Base-by-base conservation (phyloP, 2,113 vertebrate species). In the Opisthocomus hoazin region DNA sequence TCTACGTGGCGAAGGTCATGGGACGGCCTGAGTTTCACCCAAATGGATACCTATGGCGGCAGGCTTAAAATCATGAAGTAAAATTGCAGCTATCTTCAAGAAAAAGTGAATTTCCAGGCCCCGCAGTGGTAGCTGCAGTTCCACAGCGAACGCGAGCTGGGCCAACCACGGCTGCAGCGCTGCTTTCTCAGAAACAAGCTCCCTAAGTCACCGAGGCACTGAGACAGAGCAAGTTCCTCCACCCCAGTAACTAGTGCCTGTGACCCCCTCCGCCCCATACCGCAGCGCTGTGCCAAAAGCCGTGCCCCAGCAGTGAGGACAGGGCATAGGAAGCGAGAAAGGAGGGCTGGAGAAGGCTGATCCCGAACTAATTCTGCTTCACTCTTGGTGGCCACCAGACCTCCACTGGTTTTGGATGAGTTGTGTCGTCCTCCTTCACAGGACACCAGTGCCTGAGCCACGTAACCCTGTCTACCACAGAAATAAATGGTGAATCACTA, bases 231-330 rank as follows among this genome's bases (percentile, higher is more conserved):
- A 37, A 29, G 24, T 9, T 45, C 32, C 51, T 30, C 11, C 11
- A 5, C 18, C 15, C n/a, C 6, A 2, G 11, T 4, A n/a, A 21
- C 7, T 17, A 20, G 5, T 9, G 54, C 39, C 26, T n/a, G 37
- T 21, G 32, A 18, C 11, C 9, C 20, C 7, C 19, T 46, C 15
- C 34, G 48, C 71, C 24, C 7, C 41, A 15, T 6, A 18, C 26
- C 41, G 15, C 16, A 9, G 14, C 2, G 20, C 1, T 30, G 37
- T 20, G 24, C 71, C 60, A 51, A 86, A 60, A 23, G 24, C 56
- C 19, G 0, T 41, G 36, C 6, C 16, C 71, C 20, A 32, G 54
- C 24, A 0, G 10, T 8, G 15, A 6, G 30, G 6, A 65, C 24
- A 41, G 39, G 21, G 34, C 26, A 11, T 10, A 6, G 22, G 26